Conservation (phyloP, 1,140 invertebrate genomes). For the Drosophila parabipectinata region DNA sequence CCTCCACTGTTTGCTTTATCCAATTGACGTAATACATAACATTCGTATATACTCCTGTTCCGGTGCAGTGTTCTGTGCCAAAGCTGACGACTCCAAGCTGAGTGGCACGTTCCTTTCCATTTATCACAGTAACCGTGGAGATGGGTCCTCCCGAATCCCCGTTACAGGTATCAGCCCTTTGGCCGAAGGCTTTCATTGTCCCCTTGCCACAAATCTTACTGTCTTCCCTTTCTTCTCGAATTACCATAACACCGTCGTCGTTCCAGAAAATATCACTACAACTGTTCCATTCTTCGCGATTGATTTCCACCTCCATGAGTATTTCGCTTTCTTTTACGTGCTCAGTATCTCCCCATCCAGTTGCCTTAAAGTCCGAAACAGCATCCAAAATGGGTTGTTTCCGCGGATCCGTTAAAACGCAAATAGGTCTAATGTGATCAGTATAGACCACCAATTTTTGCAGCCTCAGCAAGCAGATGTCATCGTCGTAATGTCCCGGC, state of each 20-base stretch:
- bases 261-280: neutral
- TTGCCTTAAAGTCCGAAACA: neutral
- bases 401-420: neutral
- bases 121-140: neutral
- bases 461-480: conserved; percentile 13
- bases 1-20: neutral
- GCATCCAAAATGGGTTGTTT: neutral
- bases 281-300: neutral
- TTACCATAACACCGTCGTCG: neutral
- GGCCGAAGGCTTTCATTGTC: too few species aligned
- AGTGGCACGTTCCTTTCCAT: neutral
- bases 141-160: conserved; percentile 4
- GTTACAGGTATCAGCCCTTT: neutral
- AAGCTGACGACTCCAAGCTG: conserved; percentile 16
- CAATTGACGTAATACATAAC: conserved; percentile 2
- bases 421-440: conserved; percentile 1
- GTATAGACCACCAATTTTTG: neutral
- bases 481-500: neutral
- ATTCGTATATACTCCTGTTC: conserved; percentile 9
- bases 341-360: neutral
- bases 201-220: neutral
- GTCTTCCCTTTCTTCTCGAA: neutral
- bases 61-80: neutral
- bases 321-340: neutral
- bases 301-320: neutral